phyloP scores from a whole-genome alignment of 2,113 vertebrate genomes.

The Terrapene triunguis region DNA sequence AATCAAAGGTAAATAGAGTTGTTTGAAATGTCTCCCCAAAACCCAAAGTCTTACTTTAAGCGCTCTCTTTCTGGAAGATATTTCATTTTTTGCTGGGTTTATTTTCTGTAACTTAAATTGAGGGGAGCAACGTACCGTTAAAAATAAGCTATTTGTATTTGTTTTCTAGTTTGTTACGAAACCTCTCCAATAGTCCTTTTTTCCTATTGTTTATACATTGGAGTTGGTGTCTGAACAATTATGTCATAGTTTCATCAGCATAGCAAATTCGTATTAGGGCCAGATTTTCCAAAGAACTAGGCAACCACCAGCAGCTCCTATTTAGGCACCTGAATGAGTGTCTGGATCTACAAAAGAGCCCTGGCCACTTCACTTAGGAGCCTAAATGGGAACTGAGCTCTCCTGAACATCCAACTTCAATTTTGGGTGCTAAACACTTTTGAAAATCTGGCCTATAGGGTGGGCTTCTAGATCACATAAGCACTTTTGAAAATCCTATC shows the following conservation, averaged over 20 bases:
- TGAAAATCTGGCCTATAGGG: background rate
- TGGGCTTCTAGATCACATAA: background rate
- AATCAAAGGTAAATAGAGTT: background rate
- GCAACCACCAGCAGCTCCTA: background rate
- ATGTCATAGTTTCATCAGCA: background rate
- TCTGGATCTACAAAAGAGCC: background rate
- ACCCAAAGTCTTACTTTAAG: background rate
- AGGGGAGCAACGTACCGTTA: background rate
- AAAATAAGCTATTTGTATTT: background rate
- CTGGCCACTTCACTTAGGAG: rapidly evolving
- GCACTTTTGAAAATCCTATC: background rate
- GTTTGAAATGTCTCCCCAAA: background rate
- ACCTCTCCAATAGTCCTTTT: background rate
- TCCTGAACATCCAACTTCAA: background rate
- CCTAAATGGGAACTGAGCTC: background rate
- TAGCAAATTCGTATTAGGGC: background rate
- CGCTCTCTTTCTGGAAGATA: background rate
- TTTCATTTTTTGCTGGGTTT: background rate
- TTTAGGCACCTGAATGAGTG: background rate
- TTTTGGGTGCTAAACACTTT: background rate
- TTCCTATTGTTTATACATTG: background rate
- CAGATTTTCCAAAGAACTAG: background rate
- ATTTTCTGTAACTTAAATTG: background rate
- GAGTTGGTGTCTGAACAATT: constrained; percentile 31
- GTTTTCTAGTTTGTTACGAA: background rate